Conservation (phyloP, 2,888 invertebrate species). For the Lithophane ornitopus region DNA sequence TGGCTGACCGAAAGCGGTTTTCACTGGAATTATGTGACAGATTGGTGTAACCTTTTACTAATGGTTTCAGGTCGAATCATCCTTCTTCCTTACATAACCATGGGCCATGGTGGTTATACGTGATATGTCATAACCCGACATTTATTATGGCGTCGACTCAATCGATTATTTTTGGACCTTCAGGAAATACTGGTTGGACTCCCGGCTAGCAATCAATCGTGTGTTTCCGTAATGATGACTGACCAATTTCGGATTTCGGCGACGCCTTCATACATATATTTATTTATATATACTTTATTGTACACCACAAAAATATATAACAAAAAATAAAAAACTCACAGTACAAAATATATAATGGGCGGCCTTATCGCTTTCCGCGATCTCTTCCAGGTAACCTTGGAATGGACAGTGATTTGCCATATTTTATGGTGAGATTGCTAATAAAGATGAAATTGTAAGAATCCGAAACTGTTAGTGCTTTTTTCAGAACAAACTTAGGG, state of each 20-base stretch:
- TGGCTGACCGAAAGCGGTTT: not conserved
- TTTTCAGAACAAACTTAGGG: not conserved
- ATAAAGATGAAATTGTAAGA: not conserved
- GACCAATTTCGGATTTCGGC: not conserved
- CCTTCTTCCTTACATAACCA: not conserved
- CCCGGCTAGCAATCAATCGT: not conserved
- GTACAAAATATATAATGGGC: no score
- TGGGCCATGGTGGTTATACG: not conserved
- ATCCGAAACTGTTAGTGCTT: not conserved
- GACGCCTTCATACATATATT: not conserved
- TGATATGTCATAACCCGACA: not conserved
- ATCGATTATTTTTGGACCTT: slow-evolving; percentile 12
- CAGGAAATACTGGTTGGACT: not conserved
- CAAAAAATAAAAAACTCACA: no score
- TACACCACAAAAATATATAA: no score
- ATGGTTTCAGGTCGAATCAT: slow-evolving; percentile 10
- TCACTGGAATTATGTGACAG: not conserved
- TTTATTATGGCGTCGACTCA: not conserved
- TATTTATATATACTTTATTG: no score
- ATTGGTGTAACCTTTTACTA: slow-evolving; percentile 30
- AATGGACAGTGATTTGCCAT: no score
- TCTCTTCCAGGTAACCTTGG: no score
- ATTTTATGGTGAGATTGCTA: not conserved
- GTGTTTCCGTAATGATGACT: not conserved
- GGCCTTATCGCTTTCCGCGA: no score